Evolutionary conservation across 2,888 invertebrate species (phyloP).

Genomic region (Caenorhabditis sp.): DNA sequence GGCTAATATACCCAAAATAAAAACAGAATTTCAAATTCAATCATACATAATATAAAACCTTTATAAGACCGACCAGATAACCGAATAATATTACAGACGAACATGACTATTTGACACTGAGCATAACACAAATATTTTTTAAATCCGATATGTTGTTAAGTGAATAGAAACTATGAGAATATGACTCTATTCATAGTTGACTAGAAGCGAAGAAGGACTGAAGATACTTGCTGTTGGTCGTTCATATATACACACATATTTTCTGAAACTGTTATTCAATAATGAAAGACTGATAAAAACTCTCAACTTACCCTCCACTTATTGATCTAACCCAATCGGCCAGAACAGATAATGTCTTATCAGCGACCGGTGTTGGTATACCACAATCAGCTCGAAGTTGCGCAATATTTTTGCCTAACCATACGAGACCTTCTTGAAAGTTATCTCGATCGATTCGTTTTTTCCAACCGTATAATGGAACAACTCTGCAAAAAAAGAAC

Average conservation of each 20-base stretch:
- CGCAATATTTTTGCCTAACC: constrained; percentile 79
- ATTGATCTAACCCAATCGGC: constrained; percentile 36
- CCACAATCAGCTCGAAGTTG: constrained; percentile 75
- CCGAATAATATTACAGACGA: too few species aligned
- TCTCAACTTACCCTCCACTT: constrained; percentile 34
- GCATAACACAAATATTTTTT: neutral
- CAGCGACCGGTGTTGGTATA: constrained; percentile 44
- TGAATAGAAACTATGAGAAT: neutral
- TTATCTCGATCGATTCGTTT: constrained; percentile 38
- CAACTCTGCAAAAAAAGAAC: constrained; percentile 16
- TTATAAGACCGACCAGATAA: neutral
- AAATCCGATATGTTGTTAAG: neutral
- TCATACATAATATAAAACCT: neutral
- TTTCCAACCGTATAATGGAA: constrained; percentile 33
- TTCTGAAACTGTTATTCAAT: constrained; percentile 13
- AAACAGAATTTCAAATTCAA: neutral
- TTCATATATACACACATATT: constrained; percentile 27
- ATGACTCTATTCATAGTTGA: constrained; percentile 11
- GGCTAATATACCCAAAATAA: neutral
- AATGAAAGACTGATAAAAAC: neutral
- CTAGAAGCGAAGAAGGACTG: constrained; percentile 26
- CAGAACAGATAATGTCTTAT: constrained; percentile 40
- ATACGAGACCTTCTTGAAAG: constrained; percentile 32
- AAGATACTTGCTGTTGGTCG: constrained; percentile 18
- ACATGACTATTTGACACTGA: too few species aligned